phyloP scores from a whole-genome alignment of 23 tunicate genomes.

The Aplidium turbinatum region DNA sequence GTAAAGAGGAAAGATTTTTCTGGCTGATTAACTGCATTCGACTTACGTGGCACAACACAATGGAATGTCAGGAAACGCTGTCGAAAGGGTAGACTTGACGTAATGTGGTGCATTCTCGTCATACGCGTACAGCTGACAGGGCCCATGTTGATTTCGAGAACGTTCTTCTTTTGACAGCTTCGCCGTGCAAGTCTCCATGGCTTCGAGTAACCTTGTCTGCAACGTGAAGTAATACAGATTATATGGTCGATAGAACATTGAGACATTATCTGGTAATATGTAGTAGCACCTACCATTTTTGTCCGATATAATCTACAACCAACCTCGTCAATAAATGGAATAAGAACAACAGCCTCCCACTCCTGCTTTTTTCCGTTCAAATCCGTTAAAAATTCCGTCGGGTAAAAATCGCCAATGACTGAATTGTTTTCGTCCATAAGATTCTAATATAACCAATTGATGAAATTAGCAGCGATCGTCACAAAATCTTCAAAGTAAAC shows the following conservation, averaged over 20 bases:
- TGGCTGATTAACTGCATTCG: too few species aligned
- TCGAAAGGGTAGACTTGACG: conserved; percentile 63
- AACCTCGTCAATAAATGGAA: conserved; percentile 97
- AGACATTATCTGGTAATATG: too few species aligned
- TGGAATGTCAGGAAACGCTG: conserved; percentile 54
- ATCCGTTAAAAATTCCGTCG: conserved; percentile 78
- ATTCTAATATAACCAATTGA: conserved; percentile 12
- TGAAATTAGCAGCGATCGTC: too few species aligned
- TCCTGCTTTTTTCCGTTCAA: conserved; percentile 98
- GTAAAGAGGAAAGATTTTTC: too few species aligned
- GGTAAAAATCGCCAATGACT: conserved; percentile 91
- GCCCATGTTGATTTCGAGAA: conserved; percentile 69
- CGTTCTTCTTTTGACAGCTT: conserved; percentile 55
- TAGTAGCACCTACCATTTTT: too few species aligned
- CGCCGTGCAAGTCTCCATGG: conserved; percentile 73
- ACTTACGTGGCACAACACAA: conserved; percentile 53
- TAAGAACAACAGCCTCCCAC: conserved; percentile 98
- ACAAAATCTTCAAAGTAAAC: too few species aligned
- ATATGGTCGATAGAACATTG: too few species aligned
- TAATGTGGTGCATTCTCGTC: conserved; percentile 47
- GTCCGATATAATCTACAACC: neutral
- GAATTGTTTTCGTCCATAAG: conserved; percentile 77
- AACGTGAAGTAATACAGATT: too few species aligned
- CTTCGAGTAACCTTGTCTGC: conserved; percentile 69
- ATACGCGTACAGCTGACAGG: conserved; percentile 63